These are phyloP conservation scores for Phataginus tricuspis DNA, from an alignment of 2,797 vertebrate species.

Conservation along the genomic window DNA sequence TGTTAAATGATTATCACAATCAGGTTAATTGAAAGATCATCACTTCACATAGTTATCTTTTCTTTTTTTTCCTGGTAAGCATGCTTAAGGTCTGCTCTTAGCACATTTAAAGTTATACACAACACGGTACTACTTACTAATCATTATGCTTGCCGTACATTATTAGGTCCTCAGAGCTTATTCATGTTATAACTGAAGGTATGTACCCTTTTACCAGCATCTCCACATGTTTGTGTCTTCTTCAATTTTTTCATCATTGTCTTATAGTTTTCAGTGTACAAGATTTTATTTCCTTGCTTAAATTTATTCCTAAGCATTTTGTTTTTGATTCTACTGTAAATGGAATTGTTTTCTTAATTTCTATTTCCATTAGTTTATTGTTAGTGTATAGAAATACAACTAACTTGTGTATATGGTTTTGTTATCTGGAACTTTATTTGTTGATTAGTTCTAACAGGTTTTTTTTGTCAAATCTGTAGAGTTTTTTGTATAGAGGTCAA, in stretches of 20 bases:
- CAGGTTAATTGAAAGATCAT: neutral
- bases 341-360: neutral
- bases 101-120: neutral
- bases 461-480: neutral
- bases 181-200: neutral
- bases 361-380: neutral
- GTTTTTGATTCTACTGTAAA: neutral
- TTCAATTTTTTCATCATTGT: neutral
- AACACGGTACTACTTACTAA: neutral
- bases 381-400: neutral
- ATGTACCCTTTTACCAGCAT: neutral
- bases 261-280: neutral
- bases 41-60: neutral
- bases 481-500: neutral
- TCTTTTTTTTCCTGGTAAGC: neutral
- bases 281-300: neutral
- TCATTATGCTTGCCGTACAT: neutral
- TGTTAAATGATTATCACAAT: neutral
- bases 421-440: neutral
- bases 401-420: neutral
- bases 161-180: neutral
- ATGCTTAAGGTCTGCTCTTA: neutral
- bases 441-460: neutral
- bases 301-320: neutral
- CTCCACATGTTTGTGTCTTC: neutral